A percentile compares a stretch with the other conserved stretches of the same genome.
Conservation (phyloP, 2,113 vertebrate genomes). For the Ceuthmochares aereus region DNA sequence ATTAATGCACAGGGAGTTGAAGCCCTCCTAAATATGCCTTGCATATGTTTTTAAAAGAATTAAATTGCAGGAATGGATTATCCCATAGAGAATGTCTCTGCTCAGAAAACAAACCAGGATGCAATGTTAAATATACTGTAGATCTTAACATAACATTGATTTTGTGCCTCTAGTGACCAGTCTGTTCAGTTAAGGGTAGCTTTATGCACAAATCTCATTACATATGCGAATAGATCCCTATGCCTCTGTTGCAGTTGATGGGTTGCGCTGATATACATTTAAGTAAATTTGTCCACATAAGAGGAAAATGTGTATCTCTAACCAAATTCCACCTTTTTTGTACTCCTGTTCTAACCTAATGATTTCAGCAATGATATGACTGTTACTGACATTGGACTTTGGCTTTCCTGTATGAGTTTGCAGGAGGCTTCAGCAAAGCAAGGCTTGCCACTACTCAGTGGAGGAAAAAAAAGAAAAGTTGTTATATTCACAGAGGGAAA, state of each 20-base stretch:
- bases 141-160: not conserved
- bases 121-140: not conserved
- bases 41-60: slow-evolving; percentile 12
- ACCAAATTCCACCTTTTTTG: not conserved
- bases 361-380: not conserved
- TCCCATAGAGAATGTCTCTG: not conserved
- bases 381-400: not conserved
- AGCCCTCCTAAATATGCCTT: slow-evolving; percentile 30
- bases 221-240: not conserved
- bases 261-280: not conserved
- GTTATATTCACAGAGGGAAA: not conserved
- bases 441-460: not conserved
- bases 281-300: not conserved
- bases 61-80: not conserved
- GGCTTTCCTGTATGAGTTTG: not conserved
- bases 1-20: not conserved
- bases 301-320: not conserved
- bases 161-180: slow-evolving; percentile 2
- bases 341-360: not conserved
- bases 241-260: not conserved
- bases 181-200: not conserved
- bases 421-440: not conserved
- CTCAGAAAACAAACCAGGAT: not conserved
- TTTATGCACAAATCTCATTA: not conserved
- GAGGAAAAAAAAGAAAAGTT: not conserved